A percentile compares a stretch with the other conserved stretches of the same genome.
These are phyloP conservation scores for Vulpes vulpes DNA, from an alignment of 2,113 vertebrate species.

Conservation along the genomic window DNA sequence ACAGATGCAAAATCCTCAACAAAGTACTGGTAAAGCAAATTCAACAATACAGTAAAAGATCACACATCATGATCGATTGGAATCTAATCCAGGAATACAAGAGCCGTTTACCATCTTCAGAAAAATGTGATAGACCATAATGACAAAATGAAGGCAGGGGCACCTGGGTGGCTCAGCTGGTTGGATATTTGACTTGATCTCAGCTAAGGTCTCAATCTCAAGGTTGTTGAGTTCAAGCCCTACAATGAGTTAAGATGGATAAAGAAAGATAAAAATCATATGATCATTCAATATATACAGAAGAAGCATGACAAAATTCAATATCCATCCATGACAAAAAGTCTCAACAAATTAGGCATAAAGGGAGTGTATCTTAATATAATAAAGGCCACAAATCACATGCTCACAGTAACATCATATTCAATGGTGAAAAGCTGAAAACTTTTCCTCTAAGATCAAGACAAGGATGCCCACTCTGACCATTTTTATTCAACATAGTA, in stretches of 20 bases:
- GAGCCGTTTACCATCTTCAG: background rate
- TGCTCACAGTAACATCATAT: background rate
- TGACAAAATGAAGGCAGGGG: background rate
- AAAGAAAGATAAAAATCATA: background rate
- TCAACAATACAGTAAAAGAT: background rate
- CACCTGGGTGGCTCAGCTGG: too few species aligned
- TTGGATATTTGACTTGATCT: too few species aligned
- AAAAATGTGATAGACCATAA: background rate
- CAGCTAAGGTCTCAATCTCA: too few species aligned
- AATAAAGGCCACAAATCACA: background rate
- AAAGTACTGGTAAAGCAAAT: background rate
- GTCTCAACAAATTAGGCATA: background rate
- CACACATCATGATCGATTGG: background rate
- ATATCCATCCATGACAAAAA: background rate
- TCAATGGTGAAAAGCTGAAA: background rate
- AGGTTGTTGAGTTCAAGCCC: too few species aligned
- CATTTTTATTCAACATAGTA: background rate
- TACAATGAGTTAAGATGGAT: too few species aligned
- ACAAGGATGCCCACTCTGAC: background rate
- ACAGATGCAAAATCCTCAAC: background rate
- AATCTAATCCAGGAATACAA: background rate
- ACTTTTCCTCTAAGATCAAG: background rate
- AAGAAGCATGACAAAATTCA: constrained; percentile 19
- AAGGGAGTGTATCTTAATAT: background rate
- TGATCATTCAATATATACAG: background rate